Evolutionary conservation across 2,888 invertebrate genomes (phyloP).

Genomic region (Hydroisotoma schaefferi): DNA sequence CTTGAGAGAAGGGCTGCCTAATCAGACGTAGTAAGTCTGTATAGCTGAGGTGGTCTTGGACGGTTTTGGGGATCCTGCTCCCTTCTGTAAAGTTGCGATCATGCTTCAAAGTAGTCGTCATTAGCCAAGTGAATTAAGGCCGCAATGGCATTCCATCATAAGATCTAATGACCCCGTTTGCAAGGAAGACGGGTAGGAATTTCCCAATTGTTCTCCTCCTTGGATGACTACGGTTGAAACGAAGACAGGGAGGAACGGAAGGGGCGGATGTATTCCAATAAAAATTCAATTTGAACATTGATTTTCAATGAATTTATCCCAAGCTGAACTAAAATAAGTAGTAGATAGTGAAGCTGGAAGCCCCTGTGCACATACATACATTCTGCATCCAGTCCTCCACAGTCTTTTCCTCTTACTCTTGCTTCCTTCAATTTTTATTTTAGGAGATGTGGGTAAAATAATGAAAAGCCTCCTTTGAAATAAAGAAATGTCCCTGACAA

Average conservation of each 20-base stretch:
- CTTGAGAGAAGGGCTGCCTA: too few relatives aligned
- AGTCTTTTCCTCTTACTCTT: not conserved
- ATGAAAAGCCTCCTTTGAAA: slow-evolving; percentile 7
- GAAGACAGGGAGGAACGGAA: slow-evolving; percentile 49
- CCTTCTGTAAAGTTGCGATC: too few relatives aligned
- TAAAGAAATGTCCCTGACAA: too few relatives aligned
- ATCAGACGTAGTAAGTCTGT: too few relatives aligned
- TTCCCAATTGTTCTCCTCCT: not conserved
- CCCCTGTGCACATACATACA: too few relatives aligned
- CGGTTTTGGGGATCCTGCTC: too few relatives aligned
- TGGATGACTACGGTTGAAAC: not conserved
- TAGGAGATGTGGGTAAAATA: not conserved
- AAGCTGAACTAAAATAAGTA: not conserved
- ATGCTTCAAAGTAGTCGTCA: not conserved
- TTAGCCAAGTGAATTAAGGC: not conserved
- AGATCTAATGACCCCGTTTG: slow-evolving; percentile 3
- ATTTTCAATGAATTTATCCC: slow-evolving; percentile 33
- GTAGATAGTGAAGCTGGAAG: too few relatives aligned
- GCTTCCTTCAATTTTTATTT: too few relatives aligned
- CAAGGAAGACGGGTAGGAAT: not conserved
- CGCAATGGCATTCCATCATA: slow-evolving; percentile 1
- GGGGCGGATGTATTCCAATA: slow-evolving; percentile 17
- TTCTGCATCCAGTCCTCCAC: too few relatives aligned
- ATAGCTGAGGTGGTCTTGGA: too few relatives aligned
- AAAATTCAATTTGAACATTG: slow-evolving; percentile 32